Base-by-base conservation (phyloP, 2,797 vertebrate genomes). In the Pseudochirops cupreus region DNA sequence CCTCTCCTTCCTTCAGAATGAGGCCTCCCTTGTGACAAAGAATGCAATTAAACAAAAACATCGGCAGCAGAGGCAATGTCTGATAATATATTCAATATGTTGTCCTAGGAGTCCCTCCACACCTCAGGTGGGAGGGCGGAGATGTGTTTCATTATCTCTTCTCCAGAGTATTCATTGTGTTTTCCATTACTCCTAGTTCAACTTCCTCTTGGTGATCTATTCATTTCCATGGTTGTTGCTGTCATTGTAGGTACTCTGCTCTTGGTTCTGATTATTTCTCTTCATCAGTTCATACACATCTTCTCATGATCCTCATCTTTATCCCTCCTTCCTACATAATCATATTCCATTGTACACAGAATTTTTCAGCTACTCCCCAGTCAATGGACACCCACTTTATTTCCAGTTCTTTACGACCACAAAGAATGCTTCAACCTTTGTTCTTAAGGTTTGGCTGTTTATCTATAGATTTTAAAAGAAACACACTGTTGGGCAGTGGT, bases 381-480 rank as follows among this genome's bases (percentile, higher is more conserved):
- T 82, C 18, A 82, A 24, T 46, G 74, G 74, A 21, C 39, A 82
- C 74, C 74, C 39, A 46, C 74, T 26, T 46, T 82, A 39, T 82
- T 82, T 82, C 74, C 74, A 82, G 74, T 82, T 82, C 74, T 46
- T 46, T 46, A 6, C 39, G 26, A 82, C n/a, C 21, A 46, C 74
- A 82, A 82, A 82, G 39, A 82, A 82, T 82, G 18, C 21, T 46
- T 9, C 26, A 52, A 28, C 12, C 1, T 67, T 92, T 95, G 50
- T 24, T 46, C 31, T 89, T 18, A 12, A 53, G 33, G 54, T 50
- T 39, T 92, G 94, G 18, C 53, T 91, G 4, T 50, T 94, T 97
- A 56, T 74, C 57, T 56, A 94, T 90, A 92, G 91, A 89, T 91
- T 55, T 97, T 94, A 82, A 39, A 0, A 82, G 92, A 93, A 74